These are phyloP conservation scores for Pyrocoelia pectoralis DNA, from an alignment of 2,888 invertebrate genomes.

Conservation along the genomic window DNA sequence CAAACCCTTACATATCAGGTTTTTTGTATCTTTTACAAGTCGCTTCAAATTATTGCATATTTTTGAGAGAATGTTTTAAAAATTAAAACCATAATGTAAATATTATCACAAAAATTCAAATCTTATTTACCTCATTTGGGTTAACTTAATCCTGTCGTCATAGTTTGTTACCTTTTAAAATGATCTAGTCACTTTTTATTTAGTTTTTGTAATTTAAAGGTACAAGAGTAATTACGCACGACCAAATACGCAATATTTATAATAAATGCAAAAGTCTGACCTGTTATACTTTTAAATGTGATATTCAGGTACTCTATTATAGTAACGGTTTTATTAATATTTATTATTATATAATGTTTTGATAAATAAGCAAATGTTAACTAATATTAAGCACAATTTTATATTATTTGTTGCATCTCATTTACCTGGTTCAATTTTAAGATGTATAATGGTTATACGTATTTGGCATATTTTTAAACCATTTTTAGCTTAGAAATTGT, in stretches of 20 bases:
- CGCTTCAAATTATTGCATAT: no score
- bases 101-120: no score
- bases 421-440: background rate
- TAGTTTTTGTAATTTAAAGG: slow-evolving; percentile 40
- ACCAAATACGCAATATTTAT: slow-evolving; percentile 47
- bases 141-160: background rate
- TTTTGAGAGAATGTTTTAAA: no score
- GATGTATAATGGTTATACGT: background rate
- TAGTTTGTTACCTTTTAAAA: slow-evolving; percentile 24
- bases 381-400: slow-evolving; percentile 12
- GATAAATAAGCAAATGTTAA: slow-evolving; percentile 18
- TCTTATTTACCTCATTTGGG: no score
- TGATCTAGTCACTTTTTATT: slow-evolving; percentile 32
- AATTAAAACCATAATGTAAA: no score
- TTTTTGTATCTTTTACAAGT: background rate
- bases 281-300: slow-evolving; percentile 51
- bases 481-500: background rate
- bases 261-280: slow-evolving; percentile 53
- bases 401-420: background rate
- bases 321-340: slow-evolving; percentile 38
- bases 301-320: slow-evolving; percentile 48
- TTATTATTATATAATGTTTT: slow-evolving; percentile 6
- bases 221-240: slow-evolving; percentile 46
- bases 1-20: background rate
- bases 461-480: background rate